Conservation (phyloP, 2,113 vertebrate genomes). For the Phalacrocorax brasilianus region DNA sequence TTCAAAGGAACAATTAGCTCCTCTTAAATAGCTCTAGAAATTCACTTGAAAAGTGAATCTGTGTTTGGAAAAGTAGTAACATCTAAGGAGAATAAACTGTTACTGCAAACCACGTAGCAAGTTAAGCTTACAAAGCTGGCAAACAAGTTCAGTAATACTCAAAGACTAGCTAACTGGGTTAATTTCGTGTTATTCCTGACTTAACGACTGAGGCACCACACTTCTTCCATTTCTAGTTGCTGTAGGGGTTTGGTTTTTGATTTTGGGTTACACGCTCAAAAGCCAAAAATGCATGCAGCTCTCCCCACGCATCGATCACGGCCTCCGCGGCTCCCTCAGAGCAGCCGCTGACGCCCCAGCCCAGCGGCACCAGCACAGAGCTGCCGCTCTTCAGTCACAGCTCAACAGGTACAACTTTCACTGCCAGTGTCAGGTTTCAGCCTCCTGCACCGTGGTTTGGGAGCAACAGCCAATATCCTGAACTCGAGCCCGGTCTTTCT, state of each 20-base stretch:
- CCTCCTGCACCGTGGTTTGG: background rate
- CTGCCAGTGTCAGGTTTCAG: background rate
- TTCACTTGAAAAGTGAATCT: background rate
- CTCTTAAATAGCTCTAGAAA: background rate
- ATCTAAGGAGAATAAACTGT: background rate
- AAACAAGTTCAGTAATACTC: background rate
- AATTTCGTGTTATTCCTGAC: background rate
- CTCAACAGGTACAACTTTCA: background rate
- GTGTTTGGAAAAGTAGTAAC: background rate
- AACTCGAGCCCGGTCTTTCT: background rate
- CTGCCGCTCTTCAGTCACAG: background rate
- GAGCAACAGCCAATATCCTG: background rate
- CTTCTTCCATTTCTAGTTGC: background rate
- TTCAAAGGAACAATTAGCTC: background rate
- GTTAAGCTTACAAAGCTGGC: background rate
- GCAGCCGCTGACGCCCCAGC: background rate
- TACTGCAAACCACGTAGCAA: background rate
- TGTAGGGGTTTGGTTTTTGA: background rate
- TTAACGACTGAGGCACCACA: background rate
- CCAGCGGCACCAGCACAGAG: background rate
- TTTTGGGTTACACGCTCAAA: background rate
- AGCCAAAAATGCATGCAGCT: accelerated
- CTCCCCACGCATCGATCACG: accelerated
- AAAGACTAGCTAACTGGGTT: background rate
- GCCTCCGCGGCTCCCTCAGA: accelerated